These are phyloP conservation scores for Biston stratarius DNA, from an alignment of 2,888 invertebrate genomes.

Conservation along the genomic window DNA sequence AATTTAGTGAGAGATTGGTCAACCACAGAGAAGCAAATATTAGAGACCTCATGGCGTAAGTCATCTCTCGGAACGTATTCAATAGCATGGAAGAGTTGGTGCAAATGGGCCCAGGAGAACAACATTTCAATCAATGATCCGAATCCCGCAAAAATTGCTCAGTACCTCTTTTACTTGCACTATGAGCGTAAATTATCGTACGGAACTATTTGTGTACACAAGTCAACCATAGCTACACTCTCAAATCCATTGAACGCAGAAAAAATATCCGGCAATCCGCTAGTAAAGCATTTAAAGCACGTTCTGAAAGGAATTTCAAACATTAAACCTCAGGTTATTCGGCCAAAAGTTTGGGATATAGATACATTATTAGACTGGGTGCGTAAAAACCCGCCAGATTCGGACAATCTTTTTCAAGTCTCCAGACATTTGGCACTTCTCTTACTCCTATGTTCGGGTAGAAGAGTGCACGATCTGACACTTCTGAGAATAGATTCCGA, in stretches of 20 bases:
- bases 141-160: conserved; percentile 28
- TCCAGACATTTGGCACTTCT: conserved; percentile 12
- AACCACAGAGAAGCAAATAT: conserved; percentile 8
- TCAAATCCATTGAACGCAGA: background rate
- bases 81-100: conserved; percentile 40
- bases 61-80: conserved; percentile 37
- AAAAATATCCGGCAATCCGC: background rate
- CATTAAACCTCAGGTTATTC: too few relatives aligned
- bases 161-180: conserved; percentile 21
- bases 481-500: conserved; percentile 1
- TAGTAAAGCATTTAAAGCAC: background rate
- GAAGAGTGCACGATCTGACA: conserved; percentile 18
- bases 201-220: background rate
- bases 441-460: conserved; percentile 8
- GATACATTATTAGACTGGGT: background rate
- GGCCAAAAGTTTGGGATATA: background rate
- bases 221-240: background rate
- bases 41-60: conserved; percentile 37
- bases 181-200: background rate
- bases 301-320: conserved; percentile 1
- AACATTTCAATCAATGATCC: background rate
- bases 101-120: conserved; percentile 34
- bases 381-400: background rate
- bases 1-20: conserved; percentile 9
- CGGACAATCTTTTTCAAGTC: conserved; percentile 8